Evolutionary conservation across 2,888 invertebrate genomes (phyloP).

Genomic region (Tanytarsus gracilentus): DNA sequence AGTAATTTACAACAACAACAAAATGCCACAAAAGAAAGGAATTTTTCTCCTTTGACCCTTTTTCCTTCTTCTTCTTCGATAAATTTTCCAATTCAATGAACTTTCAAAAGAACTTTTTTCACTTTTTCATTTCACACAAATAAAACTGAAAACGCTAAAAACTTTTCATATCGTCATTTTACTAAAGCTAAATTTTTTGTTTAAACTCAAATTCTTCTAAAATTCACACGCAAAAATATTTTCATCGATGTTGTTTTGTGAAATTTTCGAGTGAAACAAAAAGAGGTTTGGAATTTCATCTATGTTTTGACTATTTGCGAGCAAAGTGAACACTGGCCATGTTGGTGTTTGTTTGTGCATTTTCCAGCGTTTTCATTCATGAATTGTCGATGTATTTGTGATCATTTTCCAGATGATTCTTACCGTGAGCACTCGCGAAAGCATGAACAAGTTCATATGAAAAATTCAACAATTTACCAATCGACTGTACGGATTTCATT

Average conservation of each 20-base stretch:
- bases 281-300: constrained; percentile 18
- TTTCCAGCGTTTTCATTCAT: constrained; percentile 16
- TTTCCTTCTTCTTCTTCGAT: background rate
- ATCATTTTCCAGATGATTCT: background rate
- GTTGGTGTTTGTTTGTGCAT: no score
- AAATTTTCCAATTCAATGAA: background rate
- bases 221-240: background rate
- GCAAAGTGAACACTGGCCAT: no score
- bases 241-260: constrained; percentile 16
- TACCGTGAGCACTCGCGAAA: constrained; percentile 6
- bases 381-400: constrained; percentile 3
- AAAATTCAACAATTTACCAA: background rate
- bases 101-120: background rate
- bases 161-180: background rate
- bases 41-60: background rate
- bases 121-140: background rate
- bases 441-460: background rate
- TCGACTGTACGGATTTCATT: constrained; percentile 11
- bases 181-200: no score
- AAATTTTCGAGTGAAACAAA: constrained; percentile 16
- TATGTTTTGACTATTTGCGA: constrained; percentile 11
- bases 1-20: no score
- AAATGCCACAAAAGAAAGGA: no score
- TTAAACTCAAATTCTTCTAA: no score
- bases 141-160: background rate